Percentiles rank a stretch among this genome's conserved stretches.
Evolutionary conservation across 2,888 invertebrate species (phyloP).

Genomic region (Slavum lentiscoides): DNA sequence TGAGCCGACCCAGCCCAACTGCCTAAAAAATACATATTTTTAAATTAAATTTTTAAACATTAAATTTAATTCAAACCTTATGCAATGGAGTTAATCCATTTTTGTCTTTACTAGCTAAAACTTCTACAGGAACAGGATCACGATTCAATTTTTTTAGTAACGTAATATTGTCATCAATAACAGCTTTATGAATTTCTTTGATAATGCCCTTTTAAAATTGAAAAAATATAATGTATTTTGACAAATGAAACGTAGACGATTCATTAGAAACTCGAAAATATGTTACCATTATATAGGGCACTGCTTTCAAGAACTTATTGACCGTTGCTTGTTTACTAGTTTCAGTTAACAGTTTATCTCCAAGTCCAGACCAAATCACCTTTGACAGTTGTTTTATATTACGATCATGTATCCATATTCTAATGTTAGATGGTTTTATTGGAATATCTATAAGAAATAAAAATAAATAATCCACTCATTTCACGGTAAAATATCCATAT

Average conservation of each 20-base stretch:
- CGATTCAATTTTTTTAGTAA: constrained; percentile 69
- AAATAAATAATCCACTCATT: background rate
- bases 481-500: background rate
- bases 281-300: constrained; percentile 88
- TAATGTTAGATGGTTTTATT: constrained; percentile 83
- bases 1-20: constrained; percentile 77
- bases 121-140: constrained; percentile 72
- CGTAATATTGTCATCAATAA: constrained; percentile 76
- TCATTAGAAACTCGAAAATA: background rate
- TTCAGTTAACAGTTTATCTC: constrained; percentile 78
- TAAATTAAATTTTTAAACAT: constrained; percentile 48
- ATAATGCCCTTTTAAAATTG: constrained; percentile 70
- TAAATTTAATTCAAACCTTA: constrained; percentile 65
- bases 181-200: constrained; percentile 77
- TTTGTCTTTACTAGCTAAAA: constrained; percentile 75
- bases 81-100: constrained; percentile 85
- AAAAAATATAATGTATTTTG: constrained; percentile 23
- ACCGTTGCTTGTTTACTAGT: constrained; percentile 83
- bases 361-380: constrained; percentile 89
- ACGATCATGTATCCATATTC: constrained; percentile 94
- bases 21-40: constrained; percentile 64
- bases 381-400: constrained; percentile 84
- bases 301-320: constrained; percentile 83
- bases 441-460: constrained; percentile 59
- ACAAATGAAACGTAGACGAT: background rate